phyloP scores from a whole-genome alignment of 1,140 invertebrate genomes.

The Tetramorium parvispinum region DNA sequence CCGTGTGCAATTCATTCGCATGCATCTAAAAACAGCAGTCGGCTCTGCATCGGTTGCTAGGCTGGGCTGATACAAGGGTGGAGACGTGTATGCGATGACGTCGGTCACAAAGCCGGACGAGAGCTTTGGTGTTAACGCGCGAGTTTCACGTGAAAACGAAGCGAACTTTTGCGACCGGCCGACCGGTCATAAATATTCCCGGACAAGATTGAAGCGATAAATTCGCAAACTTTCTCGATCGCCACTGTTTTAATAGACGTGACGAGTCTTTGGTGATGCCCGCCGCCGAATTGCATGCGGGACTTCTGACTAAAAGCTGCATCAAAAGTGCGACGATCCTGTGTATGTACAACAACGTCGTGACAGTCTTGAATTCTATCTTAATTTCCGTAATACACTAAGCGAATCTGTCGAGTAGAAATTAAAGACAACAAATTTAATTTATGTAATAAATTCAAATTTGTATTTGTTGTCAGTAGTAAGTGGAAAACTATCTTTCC shows the following conservation, averaged over 20 bases:
- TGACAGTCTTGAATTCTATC: neutral
- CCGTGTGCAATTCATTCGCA: neutral
- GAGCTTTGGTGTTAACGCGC: constrained; percentile 48
- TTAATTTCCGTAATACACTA: neutral
- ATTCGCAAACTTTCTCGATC: constrained; percentile 73
- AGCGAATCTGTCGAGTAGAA: neutral
- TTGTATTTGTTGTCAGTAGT: neutral
- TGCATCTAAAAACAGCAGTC: neutral
- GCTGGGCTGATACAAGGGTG: neutral
- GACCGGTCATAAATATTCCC: constrained; percentile 73
- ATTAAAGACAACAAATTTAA: neutral
- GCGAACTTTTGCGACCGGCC: constrained; percentile 56
- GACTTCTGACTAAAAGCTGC: constrained; percentile 5
- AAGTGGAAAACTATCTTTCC: neutral
- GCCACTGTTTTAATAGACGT: constrained; percentile 74
- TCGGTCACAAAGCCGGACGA: constrained; percentile 46
- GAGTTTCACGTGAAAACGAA: constrained; percentile 62
- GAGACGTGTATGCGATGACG: neutral
- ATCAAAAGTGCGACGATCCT: neutral
- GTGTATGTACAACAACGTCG: neutral
- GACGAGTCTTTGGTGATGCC: constrained; percentile 37
- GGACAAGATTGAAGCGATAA: constrained; percentile 73
- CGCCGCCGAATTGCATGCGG: constrained; percentile 35
- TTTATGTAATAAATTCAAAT: neutral
- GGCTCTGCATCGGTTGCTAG: constrained; percentile 15